Base-by-base conservation (phyloP, 2,113 vertebrate genomes). In the Nansenia antarctica region DNA sequence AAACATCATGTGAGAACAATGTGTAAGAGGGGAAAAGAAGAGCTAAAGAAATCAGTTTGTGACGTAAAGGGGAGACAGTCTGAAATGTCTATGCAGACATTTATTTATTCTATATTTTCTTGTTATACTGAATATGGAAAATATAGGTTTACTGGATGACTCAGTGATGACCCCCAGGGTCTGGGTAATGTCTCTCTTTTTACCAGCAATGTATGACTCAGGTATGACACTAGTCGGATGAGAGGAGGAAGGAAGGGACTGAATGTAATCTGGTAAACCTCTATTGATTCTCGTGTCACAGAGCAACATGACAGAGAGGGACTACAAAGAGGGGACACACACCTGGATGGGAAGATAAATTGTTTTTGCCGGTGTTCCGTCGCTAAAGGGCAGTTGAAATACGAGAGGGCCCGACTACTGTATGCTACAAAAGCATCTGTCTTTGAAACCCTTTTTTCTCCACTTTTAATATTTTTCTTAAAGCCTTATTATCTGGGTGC, bases 41-140 rank as follows among this genome's bases (percentile, higher is more conserved):
- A 49, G 3, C n/a, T 42, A 42, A 49, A 18, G 20, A 8, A 1
- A 49, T 49, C 18, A 5, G n/a, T 22, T 49, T 11, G 18, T 42
- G 39, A 42, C 12, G 39, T 11, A 84, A 75, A 72, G 76, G 65
- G 62, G 72, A 72, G 68, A 71, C 68, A 65, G 65, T 42, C 68
- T 83, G 66, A 52, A 74, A 76, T 57, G 64, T 71, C 72, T 82
- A 68, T 49, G 45, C 45, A 0, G n/a, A 22, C 45, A 11, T 37
- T 37, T n/a, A 37, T 37, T 37, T 37, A 11, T 37, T 5, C 11
- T 37, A 37, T 11, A 37, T 37, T 37, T 37, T 37, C 5, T 42
- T 42, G 12, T 15, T 42, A 3, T 42, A 15, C 39, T 5, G 12
- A 11, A 42, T 42, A 11, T 5, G 18, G 39, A 18, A 42, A 15